Conservation (phyloP, 2,888 invertebrate species). For the Ommatoiulus sabulosus region DNA sequence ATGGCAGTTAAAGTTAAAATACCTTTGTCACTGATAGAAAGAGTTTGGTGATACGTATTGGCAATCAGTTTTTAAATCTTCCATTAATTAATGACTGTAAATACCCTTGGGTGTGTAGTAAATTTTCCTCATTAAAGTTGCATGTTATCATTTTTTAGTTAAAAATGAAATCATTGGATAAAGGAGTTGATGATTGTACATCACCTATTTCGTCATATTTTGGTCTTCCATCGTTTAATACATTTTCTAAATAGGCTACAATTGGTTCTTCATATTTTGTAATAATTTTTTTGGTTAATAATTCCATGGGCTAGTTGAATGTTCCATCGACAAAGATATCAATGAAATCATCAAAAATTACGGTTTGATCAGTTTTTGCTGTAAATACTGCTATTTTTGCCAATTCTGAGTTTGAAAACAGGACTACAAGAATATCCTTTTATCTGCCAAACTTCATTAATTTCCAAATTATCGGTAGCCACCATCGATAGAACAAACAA, state of each 20-base stretch:
- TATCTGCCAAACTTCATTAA: neutral
- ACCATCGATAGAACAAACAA: neutral
- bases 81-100: neutral
- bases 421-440: neutral
- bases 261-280: neutral
- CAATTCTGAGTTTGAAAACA: neutral
- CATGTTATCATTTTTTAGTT: neutral
- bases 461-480: neutral
- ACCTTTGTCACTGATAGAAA: neutral
- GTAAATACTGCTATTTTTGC: neutral
- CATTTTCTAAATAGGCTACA: neutral
- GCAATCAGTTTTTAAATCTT: neutral
- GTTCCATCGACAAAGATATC: neutral
- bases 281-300: constrained; percentile 7
- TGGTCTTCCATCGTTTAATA: neutral
- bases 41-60: neutral
- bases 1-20: neutral
- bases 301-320: neutral
- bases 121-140: neutral
- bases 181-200: neutral
- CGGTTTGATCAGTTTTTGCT: neutral
- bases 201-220: constrained; percentile 20
- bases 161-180: neutral
- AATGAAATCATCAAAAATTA: neutral
- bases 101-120: neutral